Base-by-base conservation (phyloP, 2,797 vertebrate species). In the Pitangus sulphuratus region DNA sequence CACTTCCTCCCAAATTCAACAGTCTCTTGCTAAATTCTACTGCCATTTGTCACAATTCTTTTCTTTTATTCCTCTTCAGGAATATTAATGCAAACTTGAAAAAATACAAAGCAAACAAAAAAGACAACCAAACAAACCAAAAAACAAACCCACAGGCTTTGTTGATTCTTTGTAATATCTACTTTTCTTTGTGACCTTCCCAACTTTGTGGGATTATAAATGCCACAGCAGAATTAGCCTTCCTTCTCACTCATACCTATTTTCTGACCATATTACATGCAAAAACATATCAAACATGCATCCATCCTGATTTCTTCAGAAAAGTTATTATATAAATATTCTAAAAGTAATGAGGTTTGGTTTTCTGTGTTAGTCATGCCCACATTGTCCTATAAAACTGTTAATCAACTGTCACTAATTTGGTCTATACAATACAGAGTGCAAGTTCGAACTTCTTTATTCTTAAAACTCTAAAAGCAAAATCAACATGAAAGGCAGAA, bases 71-170 rank as follows among this genome's bases (percentile, higher is more conserved):
- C 42, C 30, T 68, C 8, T 16, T 60, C 18, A 31, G 8, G 5
- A 72, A 4, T 33, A 30, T 15, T 21, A 77, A 66, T 21, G 5
- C 12, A 75, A 90, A 72, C 17, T 26, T 11, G 31, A 1, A 31
- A 31, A 13, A 25, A 8, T 28, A 13, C 57, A 39, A 30, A 5
- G 1, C 1, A 1, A 2, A 60, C 9, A 40, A 70, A 57, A 14
- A 22, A 15, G 35, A 26, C 15, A 60, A 39, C 14, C 24, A 58
- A 58, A 3, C 58, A 40, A 61, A 30, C 18, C 3, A 40, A 40
- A 30, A 30, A 15, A 5, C 19, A 40, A 40, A 22, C 5, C 39
- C 8, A 30, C 9, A 60, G 16, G 10, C 2, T 39, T 54, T 48
- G 12, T 13, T 51, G 11, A 39, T 60, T 56, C 8, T 24, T 44